These are phyloP conservation scores for Thamnophis sirtalis DNA, from an alignment of 2,113 vertebrate genomes.

Conservation along the genomic window DNA sequence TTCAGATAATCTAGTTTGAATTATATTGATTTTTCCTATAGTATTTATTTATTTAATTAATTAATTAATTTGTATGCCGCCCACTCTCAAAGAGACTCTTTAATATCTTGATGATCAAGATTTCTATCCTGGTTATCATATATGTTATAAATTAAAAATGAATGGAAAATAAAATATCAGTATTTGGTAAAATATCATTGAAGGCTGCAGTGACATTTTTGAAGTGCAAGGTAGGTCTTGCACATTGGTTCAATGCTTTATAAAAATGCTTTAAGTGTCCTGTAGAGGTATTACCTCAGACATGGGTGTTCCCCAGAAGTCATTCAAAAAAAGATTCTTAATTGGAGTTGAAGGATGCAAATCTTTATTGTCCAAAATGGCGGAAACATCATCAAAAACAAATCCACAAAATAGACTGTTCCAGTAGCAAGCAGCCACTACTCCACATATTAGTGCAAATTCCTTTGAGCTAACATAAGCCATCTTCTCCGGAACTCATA, in stretches of 20 bases:
- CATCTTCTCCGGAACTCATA: conserved; percentile 79
- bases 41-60: too few relatives aligned
- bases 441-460: conserved; percentile 79
- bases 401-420: conserved; percentile 95
- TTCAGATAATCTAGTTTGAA: not conserved
- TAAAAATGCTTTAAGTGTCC: not conserved
- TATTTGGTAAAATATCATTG: not conserved
- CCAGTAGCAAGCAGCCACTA: conserved; percentile 93
- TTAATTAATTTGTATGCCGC: too few relatives aligned
- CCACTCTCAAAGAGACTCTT: too few relatives aligned
- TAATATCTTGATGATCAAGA: not conserved
- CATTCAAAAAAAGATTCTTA: conserved; percentile 91
- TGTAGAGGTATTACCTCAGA: conserved; percentile 77
- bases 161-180: not conserved
- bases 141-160: not conserved
- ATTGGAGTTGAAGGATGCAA: conserved; percentile 90
- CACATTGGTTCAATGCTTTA: not conserved
- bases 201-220: not conserved
- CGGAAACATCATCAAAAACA: conserved; percentile 97
- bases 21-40: not conserved
- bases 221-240: too few relatives aligned
- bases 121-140: not conserved
- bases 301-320: conserved; percentile 99
- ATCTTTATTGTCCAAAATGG: conserved; percentile 98
- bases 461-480: conserved; percentile 86